Conservation (phyloP, 1,140 invertebrate genomes). For the Riptortus pedestris region DNA sequence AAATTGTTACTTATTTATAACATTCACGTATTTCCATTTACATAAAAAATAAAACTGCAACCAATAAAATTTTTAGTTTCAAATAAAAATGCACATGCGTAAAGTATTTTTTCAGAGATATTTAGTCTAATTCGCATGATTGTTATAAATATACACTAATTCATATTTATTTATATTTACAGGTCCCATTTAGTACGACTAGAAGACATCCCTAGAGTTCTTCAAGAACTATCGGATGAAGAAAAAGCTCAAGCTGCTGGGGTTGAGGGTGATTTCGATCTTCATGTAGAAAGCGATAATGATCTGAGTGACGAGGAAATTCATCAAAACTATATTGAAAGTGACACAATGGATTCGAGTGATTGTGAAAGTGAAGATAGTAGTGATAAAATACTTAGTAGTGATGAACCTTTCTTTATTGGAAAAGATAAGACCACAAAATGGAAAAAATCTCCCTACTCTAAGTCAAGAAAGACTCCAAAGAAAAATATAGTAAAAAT, state of each 20-base stretch:
- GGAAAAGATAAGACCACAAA: neutral
- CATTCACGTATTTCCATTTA: neutral
- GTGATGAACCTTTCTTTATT: neutral
- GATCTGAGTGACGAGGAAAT: neutral
- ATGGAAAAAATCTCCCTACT: slow-evolving; percentile 10
- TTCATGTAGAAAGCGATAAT: neutral
- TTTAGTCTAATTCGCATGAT: neutral
- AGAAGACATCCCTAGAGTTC: neutral
- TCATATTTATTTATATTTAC: neutral
- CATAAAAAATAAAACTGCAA: neutral
- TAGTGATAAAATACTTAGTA: too few species aligned
- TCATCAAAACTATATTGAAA: neutral
- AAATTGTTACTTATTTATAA: too few species aligned
- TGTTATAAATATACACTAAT: slow-evolving; percentile 1
- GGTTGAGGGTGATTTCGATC: neutral
- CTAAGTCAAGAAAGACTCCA: neutral
- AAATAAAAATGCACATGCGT: slow-evolving; percentile 6
- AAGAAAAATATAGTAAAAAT: slow-evolving; percentile 7
- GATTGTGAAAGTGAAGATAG: slow-evolving; percentile 1
- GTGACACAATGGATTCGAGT: slow-evolving; percentile 1
- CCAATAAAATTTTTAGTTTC: neutral
- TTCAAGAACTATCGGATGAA: neutral
- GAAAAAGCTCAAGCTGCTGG: neutral
- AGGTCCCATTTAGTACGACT: neutral
- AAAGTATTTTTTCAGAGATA: neutral